These are phyloP conservation scores for Babyrousa celebensis DNA, from an alignment of 2,797 vertebrate genomes.

Conservation along the genomic window DNA sequence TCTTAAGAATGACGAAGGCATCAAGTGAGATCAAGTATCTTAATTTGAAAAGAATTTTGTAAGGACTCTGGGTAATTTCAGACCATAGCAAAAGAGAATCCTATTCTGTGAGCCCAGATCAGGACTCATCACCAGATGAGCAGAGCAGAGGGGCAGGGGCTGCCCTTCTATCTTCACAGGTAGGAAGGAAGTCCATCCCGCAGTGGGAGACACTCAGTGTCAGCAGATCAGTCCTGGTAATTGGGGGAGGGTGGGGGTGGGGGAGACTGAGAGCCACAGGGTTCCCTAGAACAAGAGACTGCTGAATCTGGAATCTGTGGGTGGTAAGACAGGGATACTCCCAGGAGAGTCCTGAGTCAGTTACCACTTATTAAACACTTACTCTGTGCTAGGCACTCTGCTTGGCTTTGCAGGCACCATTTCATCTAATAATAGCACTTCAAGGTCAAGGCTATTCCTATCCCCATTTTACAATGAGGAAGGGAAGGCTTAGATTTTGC, in stretches of 20 bases:
- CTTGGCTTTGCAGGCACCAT: neutral
- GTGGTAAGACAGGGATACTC: neutral
- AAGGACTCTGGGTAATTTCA: conserved; percentile 6
- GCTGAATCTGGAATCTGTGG: neutral
- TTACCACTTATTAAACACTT: neutral
- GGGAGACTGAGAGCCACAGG: neutral
- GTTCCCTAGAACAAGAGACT: neutral
- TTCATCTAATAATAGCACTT: neutral
- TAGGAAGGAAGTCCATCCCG: neutral
- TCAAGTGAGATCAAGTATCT: neutral
- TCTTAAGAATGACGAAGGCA: conserved; percentile 29
- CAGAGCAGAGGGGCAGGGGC: neutral
- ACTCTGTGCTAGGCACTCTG: neutral
- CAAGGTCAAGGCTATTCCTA: neutral
- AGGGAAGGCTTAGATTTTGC: conserved; percentile 22
- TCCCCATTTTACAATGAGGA: neutral
- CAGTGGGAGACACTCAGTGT: neutral
- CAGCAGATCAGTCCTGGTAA: neutral
- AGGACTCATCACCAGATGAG: neutral
- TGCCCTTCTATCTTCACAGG: neutral
- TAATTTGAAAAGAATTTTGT: conserved; percentile 3
- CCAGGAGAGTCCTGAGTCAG: neutral
- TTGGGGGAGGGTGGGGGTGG: neutral
- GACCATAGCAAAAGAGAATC: neutral
- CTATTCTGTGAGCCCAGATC: neutral